Evolutionary conservation across 2,888 invertebrate genomes (phyloP).

Genomic region (Aleiodes testaceus): DNA sequence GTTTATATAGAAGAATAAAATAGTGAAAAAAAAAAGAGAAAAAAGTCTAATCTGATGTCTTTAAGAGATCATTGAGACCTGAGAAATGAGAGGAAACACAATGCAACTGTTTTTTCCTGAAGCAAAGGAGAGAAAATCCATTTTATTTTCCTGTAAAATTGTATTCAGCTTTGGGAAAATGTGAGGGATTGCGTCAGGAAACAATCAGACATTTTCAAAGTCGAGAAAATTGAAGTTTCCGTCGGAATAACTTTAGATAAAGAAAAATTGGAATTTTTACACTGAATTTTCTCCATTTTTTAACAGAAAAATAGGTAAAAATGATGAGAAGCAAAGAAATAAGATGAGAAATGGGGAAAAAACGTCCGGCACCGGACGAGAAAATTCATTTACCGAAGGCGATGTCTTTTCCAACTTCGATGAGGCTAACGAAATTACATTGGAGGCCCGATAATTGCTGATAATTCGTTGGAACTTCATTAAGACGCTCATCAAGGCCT

Average conservation of each 20-base stretch:
- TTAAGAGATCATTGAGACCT: conserved; percentile 2
- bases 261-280: too few species aligned
- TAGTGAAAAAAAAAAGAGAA: conserved; percentile 20
- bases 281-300: too few species aligned
- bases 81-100: conserved; percentile 47
- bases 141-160: too few species aligned
- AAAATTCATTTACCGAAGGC: conserved; percentile 66
- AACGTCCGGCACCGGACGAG: conserved; percentile 51
- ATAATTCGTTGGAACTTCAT: conserved; percentile 71
- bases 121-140: too few species aligned
- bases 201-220: too few species aligned
- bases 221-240: too few species aligned
- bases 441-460: conserved; percentile 72
- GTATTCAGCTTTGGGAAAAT: too few species aligned
- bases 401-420: conserved; percentile 66
- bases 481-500: conserved; percentile 71
- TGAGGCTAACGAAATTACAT: conserved; percentile 68
- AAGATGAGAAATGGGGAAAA: background rate
- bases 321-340: conserved; percentile 23
- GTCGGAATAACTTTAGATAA: too few species aligned
- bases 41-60: background rate
- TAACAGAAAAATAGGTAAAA: too few species aligned
- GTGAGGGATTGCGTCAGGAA: too few species aligned
- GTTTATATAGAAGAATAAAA: background rate
- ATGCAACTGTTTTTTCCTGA: conserved; percentile 55